Evolutionary conservation across 2,888 invertebrate species (phyloP).

Genomic region (Oscheius sp.): DNA sequence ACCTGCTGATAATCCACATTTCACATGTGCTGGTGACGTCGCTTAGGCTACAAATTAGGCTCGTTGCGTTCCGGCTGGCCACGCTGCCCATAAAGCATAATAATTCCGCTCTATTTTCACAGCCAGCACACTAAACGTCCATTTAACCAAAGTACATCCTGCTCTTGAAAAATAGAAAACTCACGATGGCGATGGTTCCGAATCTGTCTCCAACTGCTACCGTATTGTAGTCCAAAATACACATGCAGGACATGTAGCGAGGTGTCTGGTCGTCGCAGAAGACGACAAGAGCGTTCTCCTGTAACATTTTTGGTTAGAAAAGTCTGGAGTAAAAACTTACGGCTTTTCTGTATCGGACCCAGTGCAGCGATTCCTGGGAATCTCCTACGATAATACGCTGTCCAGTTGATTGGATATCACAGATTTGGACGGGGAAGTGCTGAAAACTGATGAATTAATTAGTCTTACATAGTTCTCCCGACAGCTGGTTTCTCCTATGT

Average conservation of each 20-base stretch:
- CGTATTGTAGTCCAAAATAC: slow-evolving; percentile 93
- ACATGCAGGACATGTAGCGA: slow-evolving; percentile 91
- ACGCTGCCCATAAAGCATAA: slow-evolving; percentile 13
- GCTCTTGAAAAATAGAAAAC: slow-evolving; percentile 66
- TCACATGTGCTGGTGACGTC: too few species aligned
- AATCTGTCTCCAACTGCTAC: slow-evolving; percentile 97
- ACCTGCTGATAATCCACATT: too few species aligned
- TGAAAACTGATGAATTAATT: slow-evolving; percentile 74
- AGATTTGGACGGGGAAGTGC: slow-evolving; percentile 94
- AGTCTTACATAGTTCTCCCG: neutral
- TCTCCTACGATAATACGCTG: slow-evolving; percentile 94
- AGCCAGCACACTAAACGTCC: neutral
- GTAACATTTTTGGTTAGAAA: slow-evolving; percentile 41
- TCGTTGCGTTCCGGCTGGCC: slow-evolving; percentile 9
- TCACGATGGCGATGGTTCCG: slow-evolving; percentile 91
- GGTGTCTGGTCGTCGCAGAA: slow-evolving; percentile 99
- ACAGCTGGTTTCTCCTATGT: too few species aligned
- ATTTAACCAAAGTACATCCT: neutral
- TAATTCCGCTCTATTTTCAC: slow-evolving; percentile 11
- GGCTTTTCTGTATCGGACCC: slow-evolving; percentile 82
- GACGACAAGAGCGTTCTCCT: slow-evolving; percentile 94
- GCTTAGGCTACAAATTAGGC: neutral
- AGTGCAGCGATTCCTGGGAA: slow-evolving; percentile 95
- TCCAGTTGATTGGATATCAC: slow-evolving; percentile 91
- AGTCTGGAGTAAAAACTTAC: slow-evolving; percentile 49